Percentiles rank a stretch among this genome's conserved stretches.
Conservation (phyloP, 2,797 vertebrate genomes). For the Limnodromus scolopaceus region DNA sequence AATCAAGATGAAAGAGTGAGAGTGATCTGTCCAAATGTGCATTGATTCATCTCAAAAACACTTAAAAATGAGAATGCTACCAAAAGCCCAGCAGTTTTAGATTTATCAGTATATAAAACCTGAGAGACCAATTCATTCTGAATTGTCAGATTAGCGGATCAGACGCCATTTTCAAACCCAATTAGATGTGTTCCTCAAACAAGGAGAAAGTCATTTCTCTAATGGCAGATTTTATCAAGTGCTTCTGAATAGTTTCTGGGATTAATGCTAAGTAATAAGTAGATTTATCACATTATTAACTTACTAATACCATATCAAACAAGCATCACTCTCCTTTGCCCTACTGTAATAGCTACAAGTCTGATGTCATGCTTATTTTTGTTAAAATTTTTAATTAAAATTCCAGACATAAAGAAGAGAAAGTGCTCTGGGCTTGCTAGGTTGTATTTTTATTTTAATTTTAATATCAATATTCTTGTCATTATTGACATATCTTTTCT, state of each 20-base stretch:
- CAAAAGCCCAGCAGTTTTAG: neutral
- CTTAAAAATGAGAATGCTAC: constrained; percentile 46
- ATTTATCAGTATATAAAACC: constrained; percentile 49
- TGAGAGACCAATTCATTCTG: constrained; percentile 31
- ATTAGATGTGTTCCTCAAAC: constrained; percentile 46
- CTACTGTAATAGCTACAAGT: constrained; percentile 40
- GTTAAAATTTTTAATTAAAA: constrained; percentile 12
- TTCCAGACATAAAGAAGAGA: neutral
- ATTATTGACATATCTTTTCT: neutral
- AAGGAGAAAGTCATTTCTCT: constrained; percentile 52
- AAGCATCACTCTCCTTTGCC: constrained; percentile 11
- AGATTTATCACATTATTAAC: constrained; percentile 63
- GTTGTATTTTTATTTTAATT: neutral
- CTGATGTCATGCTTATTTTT: constrained; percentile 43
- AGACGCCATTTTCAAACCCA: constrained; percentile 56
- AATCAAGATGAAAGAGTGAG: constrained; percentile 25
- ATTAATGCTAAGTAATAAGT: constrained; percentile 66
- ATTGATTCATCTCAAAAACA: constrained; percentile 52
- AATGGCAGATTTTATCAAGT: constrained; percentile 69
- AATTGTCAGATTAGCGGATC: constrained; percentile 36
- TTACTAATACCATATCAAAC: constrained; percentile 57
- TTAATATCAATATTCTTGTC: neutral
- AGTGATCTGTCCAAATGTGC: constrained; percentile 5
- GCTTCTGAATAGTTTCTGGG: constrained; percentile 59
- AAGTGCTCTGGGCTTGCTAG: neutral